Evolutionary conservation across 2,888 invertebrate species (phyloP), one percentile per base, ranked within the genome.

Genomic region (Lobophora halterata): DNA sequence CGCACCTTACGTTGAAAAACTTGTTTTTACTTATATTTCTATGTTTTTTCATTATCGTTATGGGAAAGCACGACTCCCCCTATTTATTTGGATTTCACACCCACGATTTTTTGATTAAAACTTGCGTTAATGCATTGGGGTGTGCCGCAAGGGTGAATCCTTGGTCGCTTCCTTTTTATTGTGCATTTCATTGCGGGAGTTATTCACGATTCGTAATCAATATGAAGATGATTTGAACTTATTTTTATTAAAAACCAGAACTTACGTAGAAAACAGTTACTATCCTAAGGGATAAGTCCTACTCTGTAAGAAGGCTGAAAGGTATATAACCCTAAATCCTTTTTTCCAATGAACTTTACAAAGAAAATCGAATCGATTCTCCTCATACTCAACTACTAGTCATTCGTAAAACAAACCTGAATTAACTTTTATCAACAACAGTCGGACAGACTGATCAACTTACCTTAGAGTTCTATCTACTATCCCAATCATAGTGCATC

Each of bases 81-180:
- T 67, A 64, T 66, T 65, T 85, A 71, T 85, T 83, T 82, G 73
- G 79, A 61, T 77, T 85, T 85, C 86, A 83, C 86, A 86, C 83
- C 83, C 83, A 71, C 70, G 69, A 52, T 71, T 78, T 79, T 80
- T 79, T 85, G 82, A 85, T 86, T 85, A 82, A 81, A 81, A 79
- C 74, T 66, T 58, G 63, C 70, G 67, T 67, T 74, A 75, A 78
- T 75, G 62, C 43, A 24, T 51, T 64, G 58, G 81, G 83, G 81
- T 69, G 79, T 77, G 69, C 74, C 72, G 61, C 79, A 76, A 69
- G 85, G 83, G 80, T 71, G 76, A 66, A 72, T 73, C 69, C 59
- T 70, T 55, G 73, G 69, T 52, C 71, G 68, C 63, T 66, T 75
- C 65, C 67, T 72, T 59, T 64, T 62, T 54, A 65, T 66, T 71